Base-by-base conservation (phyloP, 2,113 vertebrate genomes). In the Gracilinanus agilis region DNA sequence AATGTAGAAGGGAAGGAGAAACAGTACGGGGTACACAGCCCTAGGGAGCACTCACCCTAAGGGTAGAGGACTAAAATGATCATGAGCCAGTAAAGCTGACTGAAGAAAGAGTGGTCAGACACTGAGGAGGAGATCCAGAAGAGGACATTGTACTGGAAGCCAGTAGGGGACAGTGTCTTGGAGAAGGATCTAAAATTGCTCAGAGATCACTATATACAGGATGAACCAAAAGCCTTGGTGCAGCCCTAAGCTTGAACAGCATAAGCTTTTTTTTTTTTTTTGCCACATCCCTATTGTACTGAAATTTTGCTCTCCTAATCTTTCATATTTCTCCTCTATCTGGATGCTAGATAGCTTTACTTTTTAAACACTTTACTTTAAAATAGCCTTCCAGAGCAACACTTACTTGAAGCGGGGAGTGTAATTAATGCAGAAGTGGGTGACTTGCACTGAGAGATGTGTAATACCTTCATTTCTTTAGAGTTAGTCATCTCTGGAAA, bases 401-500 rank as follows among this genome's bases (percentile, higher is more conserved):
- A 83, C 67, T 83, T 83, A 83, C 58, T 83, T 83, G 67, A 40
- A 83, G 67, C 1, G 40, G n/a, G n/a, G 88, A 54, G 90, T 56
- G 34, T 93, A 91, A 16, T 44, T 92, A 88, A 55, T 97, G 90
- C 44, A 91, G 12, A 92, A 29, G 19, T 40, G 27, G 25, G 24
- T 90, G n/a, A 40, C 34, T 83, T 40, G n/a, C n/a, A 40, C 19
- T 83, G 67, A 40, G 61, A 67, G 12, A 54, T 96, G 58, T 61
- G 27, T 88, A 94, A 61, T 83, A 83, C 16, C 13, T 67, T 91
- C 55, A 61, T 93, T 58, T 24, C 25, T 27, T 53, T 96, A 95
- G 90, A 75, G 3, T 10, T 93, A 5, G n/a, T 83, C n/a, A 83
- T 13, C 19, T 40, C 19, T 40, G n/a, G 19, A 40, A 83, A 83